Conservation (phyloP, 2,797 vertebrate genomes). For the Sebastiscus tertius region DNA sequence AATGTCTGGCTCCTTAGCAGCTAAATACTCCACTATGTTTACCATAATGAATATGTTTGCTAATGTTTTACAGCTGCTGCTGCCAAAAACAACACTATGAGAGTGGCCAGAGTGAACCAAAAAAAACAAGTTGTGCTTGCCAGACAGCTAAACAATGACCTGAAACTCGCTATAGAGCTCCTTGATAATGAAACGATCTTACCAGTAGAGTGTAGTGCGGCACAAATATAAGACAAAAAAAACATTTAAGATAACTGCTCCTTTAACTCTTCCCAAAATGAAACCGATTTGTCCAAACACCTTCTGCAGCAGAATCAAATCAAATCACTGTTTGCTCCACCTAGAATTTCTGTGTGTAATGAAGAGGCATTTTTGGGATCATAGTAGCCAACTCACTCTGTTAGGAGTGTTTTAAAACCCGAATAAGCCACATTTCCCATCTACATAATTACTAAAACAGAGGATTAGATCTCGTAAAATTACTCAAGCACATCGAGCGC, state of each 20-base stretch:
- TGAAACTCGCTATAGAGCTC: neutral
- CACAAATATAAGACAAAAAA: neutral
- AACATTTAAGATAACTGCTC: neutral
- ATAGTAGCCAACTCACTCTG: neutral
- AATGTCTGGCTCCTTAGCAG: neutral
- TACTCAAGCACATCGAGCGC: neutral
- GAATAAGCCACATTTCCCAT: slow-evolving; percentile 1
- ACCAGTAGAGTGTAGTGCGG: neutral
- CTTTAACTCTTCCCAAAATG: neutral
- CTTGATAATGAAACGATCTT: neutral
- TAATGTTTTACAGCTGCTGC: neutral
- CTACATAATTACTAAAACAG: slow-evolving; percentile 8
- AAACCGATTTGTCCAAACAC: neutral
- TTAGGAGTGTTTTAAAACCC: slow-evolving; percentile 6
- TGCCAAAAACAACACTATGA: neutral
- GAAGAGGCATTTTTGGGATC: neutral
- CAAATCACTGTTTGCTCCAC: neutral
- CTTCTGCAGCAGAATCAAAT: neutral
- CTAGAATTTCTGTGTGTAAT: neutral
- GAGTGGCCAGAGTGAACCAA: neutral
- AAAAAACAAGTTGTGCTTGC: neutral
- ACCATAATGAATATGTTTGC: neutral
- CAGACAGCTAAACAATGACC: neutral
- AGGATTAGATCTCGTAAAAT: slow-evolving; percentile 21
- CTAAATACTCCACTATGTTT: neutral